Conservation (phyloP, 2,113 vertebrate species). For the Perognathus longimembris region DNA sequence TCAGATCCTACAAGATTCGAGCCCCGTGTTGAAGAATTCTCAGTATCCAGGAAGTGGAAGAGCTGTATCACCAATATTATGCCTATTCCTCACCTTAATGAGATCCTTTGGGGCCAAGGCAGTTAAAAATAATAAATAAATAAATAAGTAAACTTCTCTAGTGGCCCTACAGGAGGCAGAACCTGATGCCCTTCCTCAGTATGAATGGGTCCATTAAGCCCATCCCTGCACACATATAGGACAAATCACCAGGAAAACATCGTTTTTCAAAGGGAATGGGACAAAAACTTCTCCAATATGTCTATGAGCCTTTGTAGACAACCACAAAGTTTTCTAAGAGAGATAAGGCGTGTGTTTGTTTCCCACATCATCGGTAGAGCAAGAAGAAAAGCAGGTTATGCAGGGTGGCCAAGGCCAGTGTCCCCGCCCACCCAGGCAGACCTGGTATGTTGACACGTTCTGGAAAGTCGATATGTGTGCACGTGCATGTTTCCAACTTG, state of each 20-base stretch:
- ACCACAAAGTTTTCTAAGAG: background rate
- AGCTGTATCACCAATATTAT: accelerated
- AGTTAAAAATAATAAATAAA: background rate
- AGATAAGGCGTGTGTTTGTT: background rate
- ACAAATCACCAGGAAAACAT: background rate
- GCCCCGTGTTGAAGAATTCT: background rate
- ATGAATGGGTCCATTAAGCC: background rate
- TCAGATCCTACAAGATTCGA: background rate
- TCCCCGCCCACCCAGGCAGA: accelerated
- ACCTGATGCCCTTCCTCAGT: background rate
- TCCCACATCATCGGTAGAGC: background rate
- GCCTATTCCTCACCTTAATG: constrained; percentile 34
- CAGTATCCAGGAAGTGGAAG: background rate
- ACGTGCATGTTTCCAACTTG: background rate
- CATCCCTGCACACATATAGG: background rate
- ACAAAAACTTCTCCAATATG: background rate
- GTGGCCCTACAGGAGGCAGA: background rate
- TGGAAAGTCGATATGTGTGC: background rate
- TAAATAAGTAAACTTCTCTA: background rate
- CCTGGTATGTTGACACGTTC: accelerated
- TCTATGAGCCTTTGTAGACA: background rate
- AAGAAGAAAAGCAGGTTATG: background rate
- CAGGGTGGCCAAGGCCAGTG: accelerated
- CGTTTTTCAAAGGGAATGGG: background rate
- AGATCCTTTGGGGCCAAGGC: background rate